Evolutionary conservation across 2,797 vertebrate species (phyloP).

Genomic region (Huso huso): DNA sequence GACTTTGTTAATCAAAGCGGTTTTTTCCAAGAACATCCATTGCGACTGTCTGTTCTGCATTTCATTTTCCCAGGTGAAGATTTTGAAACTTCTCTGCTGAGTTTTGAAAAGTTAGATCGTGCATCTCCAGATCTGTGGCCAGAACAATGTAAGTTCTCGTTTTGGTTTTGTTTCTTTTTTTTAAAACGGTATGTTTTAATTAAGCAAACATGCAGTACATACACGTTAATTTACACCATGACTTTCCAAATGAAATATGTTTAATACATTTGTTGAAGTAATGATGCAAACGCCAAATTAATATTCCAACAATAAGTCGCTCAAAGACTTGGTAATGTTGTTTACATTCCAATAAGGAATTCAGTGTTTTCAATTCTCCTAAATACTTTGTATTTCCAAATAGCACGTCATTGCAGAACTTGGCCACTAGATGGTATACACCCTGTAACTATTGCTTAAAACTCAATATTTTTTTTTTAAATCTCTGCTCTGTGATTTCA

Average conservation of each 20-base stretch:
- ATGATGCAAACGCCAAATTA: no score
- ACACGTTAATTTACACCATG: not conserved
- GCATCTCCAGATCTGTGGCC: conserved; percentile 96
- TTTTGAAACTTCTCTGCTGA: conserved; percentile 86
- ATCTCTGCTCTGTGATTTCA: no score
- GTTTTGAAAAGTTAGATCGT: conserved; percentile 93
- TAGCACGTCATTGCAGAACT: no score
- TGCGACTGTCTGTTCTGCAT: not conserved
- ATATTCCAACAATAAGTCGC: no score
- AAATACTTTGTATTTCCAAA: no score
- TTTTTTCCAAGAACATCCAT: not conserved
- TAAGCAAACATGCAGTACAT: no score
- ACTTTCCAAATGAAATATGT: not conserved
- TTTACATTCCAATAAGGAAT: no score
- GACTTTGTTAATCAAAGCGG: not conserved
- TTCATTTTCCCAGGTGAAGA: conserved; percentile 64
- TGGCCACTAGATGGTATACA: no score
- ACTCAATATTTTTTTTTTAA: no score
- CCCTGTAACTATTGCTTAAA: no score
- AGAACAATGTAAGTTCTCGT: conserved; percentile 76
- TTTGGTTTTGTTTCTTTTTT: not conserved
- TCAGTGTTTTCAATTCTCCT: no score
- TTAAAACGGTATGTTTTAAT: not conserved
- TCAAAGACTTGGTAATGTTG: no score
- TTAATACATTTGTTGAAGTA: not conserved